phyloP scores from a whole-genome alignment of 1,140 invertebrate species.

The Venturia canescens region DNA sequence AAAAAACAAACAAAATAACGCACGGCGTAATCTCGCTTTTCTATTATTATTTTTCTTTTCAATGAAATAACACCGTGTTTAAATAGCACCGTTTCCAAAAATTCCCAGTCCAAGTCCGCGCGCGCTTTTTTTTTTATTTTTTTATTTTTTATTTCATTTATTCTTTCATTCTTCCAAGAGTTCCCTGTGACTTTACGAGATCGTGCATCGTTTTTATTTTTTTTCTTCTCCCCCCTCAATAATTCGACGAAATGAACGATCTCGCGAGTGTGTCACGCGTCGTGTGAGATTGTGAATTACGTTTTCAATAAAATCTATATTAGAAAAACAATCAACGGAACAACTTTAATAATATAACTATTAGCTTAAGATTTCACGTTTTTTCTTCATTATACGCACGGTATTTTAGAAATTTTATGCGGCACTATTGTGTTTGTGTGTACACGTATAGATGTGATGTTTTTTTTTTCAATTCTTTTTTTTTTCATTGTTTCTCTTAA shows the following conservation, averaged over 20 bases:
- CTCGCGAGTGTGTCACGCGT: slow-evolving; percentile 56
- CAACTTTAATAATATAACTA: slow-evolving; percentile 68
- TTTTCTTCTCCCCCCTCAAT: too few species aligned
- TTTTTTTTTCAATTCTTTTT: slow-evolving; percentile 12
- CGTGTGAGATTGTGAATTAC: slow-evolving; percentile 67
- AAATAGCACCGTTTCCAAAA: slow-evolving; percentile 52
- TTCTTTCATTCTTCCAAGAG: slow-evolving; percentile 4
- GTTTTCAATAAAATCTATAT: slow-evolving; percentile 73
- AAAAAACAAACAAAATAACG: too few species aligned
- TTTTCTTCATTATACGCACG: neutral
- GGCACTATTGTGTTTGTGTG: slow-evolving; percentile 42
- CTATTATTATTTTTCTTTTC: slow-evolving; percentile 5
- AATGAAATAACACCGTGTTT: slow-evolving; percentile 37
- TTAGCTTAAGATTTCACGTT: slow-evolving; percentile 49
- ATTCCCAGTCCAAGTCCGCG: slow-evolving; percentile 48
- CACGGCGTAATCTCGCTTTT: too few species aligned
- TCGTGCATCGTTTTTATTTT: neutral
- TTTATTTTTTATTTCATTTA: too few species aligned
- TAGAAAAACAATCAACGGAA: slow-evolving; percentile 74
- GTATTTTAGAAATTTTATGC: slow-evolving; percentile 66
- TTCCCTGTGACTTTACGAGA: neutral
- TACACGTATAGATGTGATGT: slow-evolving; percentile 44
- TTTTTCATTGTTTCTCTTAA: neutral
- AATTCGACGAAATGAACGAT: slow-evolving; percentile 2
- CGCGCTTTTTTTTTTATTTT: slow-evolving; percentile 4